A percentile compares a stretch with the other conserved stretches of the same genome.
These are phyloP conservation scores for Macropis europaea DNA, from an alignment of 2,888 invertebrate species.

Conservation along the genomic window DNA sequence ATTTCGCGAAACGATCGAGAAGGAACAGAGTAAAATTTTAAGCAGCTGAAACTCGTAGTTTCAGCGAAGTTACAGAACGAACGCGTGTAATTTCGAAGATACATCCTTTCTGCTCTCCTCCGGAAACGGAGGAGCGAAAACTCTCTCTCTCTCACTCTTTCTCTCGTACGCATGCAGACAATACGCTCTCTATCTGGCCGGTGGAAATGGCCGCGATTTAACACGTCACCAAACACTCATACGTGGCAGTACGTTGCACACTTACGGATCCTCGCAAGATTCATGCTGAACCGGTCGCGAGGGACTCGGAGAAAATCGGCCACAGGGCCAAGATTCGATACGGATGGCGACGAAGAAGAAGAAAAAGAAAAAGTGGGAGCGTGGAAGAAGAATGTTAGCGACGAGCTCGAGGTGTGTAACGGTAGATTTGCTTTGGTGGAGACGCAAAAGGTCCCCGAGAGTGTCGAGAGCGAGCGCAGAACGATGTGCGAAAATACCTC, in stretches of 20 bases:
- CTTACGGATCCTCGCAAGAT: slow-evolving; percentile 41
- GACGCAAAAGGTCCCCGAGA: slow-evolving; percentile 13
- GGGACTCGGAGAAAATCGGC: not conserved
- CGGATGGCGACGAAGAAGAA: not conserved
- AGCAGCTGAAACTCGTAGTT: too few relatives aligned
- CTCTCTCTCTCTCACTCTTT: not conserved
- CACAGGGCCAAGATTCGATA: not conserved
- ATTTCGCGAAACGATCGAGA: too few relatives aligned
- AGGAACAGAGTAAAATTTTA: too few relatives aligned
- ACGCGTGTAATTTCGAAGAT: too few relatives aligned
- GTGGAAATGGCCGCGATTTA: slow-evolving; percentile 69
- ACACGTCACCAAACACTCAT: slow-evolving; percentile 72
- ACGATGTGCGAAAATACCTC: slow-evolving; percentile 65
- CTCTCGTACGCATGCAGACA: slow-evolving; percentile 9
- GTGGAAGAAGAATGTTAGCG: not conserved
- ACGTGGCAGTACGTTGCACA: slow-evolving; percentile 55
- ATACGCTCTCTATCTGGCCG: slow-evolving; percentile 38
- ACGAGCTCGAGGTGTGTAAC: too few relatives aligned
- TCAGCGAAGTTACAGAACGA: too few relatives aligned
- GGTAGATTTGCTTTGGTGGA: slow-evolving; percentile 4
- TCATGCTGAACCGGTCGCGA: not conserved
- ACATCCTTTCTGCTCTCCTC: too few relatives aligned
- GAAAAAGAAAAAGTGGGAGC: not conserved
- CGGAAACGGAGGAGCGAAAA: too few relatives aligned
- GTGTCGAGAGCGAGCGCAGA: slow-evolving; percentile 35